These are phyloP conservation scores for Phylloscopus trochilus DNA, from an alignment of 2,113 vertebrate species.

Conservation along the genomic window DNA sequence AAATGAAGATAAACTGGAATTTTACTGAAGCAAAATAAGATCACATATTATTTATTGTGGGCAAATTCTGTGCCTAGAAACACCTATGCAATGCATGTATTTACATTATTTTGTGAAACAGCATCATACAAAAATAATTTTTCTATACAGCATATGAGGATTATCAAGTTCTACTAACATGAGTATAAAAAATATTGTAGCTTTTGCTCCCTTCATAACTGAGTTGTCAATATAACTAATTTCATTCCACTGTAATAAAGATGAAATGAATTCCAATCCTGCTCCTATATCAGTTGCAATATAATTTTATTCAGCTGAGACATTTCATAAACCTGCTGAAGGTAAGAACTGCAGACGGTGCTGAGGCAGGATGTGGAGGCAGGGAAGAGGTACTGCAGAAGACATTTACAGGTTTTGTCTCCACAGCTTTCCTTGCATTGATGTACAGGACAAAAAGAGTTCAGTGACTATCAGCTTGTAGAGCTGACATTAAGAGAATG, in stretches of 20 bases:
- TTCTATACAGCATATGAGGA: not conserved
- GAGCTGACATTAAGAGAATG: not conserved
- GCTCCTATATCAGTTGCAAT: not conserved
- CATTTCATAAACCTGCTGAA: conserved; percentile 35
- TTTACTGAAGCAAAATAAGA: not conserved
- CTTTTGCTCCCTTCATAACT: conserved; percentile 10
- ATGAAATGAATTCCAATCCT: conserved; percentile 16
- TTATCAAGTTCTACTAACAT: not conserved
- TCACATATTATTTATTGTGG: not conserved
- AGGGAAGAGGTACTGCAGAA: not conserved
- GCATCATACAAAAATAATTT: not conserved
- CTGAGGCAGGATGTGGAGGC: not conserved
- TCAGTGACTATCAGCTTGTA: not conserved
- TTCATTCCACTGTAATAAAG: conserved; percentile 23
- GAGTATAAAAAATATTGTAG: not conserved
- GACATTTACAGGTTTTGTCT: not conserved
- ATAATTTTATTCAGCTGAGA: conserved; percentile 48
- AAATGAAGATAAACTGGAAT: not conserved
- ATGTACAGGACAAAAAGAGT: not conserved
- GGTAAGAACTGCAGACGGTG: not conserved
- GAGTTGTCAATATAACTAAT: conserved; percentile 35
- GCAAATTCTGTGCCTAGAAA: not conserved
- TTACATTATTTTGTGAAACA: not conserved
- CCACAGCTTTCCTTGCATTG: not conserved
- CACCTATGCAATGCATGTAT: not conserved